Percentiles rank a stretch among this genome's conserved stretches.
phyloP scores from a whole-genome alignment of 2,113 vertebrate species.

The Chamaetylas fuelleborni region DNA sequence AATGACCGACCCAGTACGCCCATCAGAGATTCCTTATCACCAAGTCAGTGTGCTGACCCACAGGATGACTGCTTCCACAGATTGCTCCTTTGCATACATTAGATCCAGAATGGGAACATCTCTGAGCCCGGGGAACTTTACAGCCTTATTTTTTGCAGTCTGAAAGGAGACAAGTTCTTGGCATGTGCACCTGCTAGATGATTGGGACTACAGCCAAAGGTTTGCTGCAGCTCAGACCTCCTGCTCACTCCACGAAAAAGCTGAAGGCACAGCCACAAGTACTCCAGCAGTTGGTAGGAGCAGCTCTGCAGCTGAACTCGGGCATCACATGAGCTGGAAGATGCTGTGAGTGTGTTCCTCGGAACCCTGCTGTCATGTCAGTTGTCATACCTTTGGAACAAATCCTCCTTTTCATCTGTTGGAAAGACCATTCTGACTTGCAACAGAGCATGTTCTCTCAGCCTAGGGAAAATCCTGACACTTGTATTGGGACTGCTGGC shows the following conservation, averaged over 20 bases:
- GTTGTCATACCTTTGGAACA: accelerated
- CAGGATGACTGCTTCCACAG: background rate
- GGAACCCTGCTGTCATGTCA: accelerated
- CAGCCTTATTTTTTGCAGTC: background rate
- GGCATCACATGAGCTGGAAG: accelerated
- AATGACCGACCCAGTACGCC: background rate
- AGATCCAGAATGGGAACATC: background rate
- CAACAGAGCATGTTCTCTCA: background rate
- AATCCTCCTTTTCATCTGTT: background rate
- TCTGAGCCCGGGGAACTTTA: background rate
- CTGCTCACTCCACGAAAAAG: accelerated
- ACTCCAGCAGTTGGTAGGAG: accelerated
- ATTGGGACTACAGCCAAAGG: background rate
- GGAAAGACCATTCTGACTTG: background rate
- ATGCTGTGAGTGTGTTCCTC: accelerated
- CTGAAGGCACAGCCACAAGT: accelerated
- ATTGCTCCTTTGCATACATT: background rate
- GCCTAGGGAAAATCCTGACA: background rate
- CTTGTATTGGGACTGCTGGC: accelerated
- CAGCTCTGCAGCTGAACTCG: accelerated
- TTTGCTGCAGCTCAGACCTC: background rate
- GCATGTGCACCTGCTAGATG: background rate
- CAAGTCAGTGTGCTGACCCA: background rate
- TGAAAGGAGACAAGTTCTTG: background rate
- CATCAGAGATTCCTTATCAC: background rate